phyloP scores from a whole-genome alignment of 2,888 invertebrate genomes.

The Cheilosia pagana region DNA sequence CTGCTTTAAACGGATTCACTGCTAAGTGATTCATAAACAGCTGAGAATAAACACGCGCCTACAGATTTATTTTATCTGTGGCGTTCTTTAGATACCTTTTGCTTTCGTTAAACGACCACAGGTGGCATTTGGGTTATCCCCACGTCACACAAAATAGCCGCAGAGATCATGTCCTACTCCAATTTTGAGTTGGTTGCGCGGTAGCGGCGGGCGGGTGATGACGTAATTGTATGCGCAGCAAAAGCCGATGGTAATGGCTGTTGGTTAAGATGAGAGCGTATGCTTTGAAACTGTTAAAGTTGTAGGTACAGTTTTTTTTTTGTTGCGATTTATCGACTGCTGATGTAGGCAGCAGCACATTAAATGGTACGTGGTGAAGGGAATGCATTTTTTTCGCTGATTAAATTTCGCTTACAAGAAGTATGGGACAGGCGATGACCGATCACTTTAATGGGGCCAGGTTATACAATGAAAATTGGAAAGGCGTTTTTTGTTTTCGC shows the following conservation, averaged over 20 bases:
- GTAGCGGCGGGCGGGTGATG: constrained; percentile 12
- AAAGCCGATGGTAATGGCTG: constrained; percentile 18
- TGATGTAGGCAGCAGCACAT: not conserved
- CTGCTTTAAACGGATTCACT: constrained; percentile 34
- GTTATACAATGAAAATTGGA: constrained; percentile 15
- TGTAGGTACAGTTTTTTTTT: constrained; percentile 17
- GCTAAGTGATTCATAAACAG: constrained; percentile 56
- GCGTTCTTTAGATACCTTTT: constrained; percentile 28
- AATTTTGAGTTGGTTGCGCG: constrained; percentile 38
- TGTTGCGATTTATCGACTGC: constrained; percentile 11
- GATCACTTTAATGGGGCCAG: not conserved
- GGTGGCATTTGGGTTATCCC: constrained; percentile 39
- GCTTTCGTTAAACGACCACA: constrained; percentile 20
- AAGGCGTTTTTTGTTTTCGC: not conserved
- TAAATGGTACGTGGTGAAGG: constrained; percentile 27
- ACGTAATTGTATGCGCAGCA: constrained; percentile 49
- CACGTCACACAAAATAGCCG: constrained; percentile 14
- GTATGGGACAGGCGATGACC: constrained; percentile 2
- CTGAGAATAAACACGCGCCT: constrained; percentile 36
- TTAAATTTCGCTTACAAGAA: constrained; percentile 6
- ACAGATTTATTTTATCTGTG: constrained; percentile 19
- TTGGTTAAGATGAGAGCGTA: not conserved
- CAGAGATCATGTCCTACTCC: constrained; percentile 58
- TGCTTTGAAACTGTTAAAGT: constrained; percentile 31
- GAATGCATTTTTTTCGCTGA: constrained; percentile 26